Conservation (phyloP, 1,140 invertebrate genomes). For the Cyclargus thomasi region DNA sequence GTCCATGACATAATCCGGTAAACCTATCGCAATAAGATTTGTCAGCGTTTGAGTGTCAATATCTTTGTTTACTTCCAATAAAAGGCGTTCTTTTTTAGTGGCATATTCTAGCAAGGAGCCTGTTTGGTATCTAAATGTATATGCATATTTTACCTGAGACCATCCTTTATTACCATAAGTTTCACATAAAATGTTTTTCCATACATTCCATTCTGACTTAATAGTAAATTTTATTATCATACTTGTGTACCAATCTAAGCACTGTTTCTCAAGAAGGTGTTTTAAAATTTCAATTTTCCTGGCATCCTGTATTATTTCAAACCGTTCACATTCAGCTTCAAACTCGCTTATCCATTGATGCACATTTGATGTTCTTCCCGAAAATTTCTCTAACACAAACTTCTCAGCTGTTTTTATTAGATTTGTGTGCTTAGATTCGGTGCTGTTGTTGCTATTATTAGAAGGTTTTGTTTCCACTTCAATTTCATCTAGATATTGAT, state of each 20-base stretch:
- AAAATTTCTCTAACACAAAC: constrained; percentile 38
- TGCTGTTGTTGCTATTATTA: too few species aligned
- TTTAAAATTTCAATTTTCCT: constrained; percentile 39
- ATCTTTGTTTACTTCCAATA: constrained; percentile 30
- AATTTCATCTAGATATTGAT: constrained; percentile 21
- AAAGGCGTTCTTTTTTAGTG: constrained; percentile 41
- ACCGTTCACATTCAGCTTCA: constrained; percentile 29
- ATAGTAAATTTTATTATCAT: constrained; percentile 42
- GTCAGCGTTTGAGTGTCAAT: constrained; percentile 33
- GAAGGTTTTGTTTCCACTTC: too few species aligned
- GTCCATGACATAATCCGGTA: constrained; percentile 31
- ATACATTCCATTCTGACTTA: constrained; percentile 37
- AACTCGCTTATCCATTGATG: constrained; percentile 37
- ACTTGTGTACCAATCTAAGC: constrained; percentile 20
- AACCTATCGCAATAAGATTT: constrained; percentile 29
- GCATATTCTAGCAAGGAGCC: constrained; percentile 50
- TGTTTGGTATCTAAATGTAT: constrained; percentile 35
- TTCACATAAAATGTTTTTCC: constrained; percentile 45
- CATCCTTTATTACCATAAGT: constrained; percentile 45
- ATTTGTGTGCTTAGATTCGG: too few species aligned
- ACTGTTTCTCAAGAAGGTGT: constrained; percentile 37
- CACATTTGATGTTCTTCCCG: constrained; percentile 29
- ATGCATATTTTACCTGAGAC: constrained; percentile 40
- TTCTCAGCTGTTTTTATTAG: constrained; percentile 29
- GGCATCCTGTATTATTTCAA: constrained; percentile 30